Evolutionary conservation across 1,140 invertebrate species (phyloP).

Genomic region (Halesus radiatus): DNA sequence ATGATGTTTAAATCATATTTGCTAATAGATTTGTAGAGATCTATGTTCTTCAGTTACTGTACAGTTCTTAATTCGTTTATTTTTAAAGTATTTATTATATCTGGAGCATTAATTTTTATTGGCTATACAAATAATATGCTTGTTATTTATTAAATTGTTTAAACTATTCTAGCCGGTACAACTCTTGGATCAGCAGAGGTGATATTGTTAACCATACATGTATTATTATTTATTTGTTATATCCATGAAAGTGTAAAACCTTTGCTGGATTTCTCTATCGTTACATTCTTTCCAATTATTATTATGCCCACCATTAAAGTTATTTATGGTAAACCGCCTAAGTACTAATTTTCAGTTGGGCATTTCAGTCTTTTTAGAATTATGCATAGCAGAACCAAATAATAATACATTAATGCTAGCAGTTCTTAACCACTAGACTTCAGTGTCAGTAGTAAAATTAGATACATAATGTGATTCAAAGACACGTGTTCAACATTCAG

Average conservation of each 20-base stretch:
- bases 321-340: neutral
- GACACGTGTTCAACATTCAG: conserved; percentile 2
- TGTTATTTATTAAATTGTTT: conserved; percentile 22
- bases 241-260: neutral
- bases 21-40: conserved; percentile 5
- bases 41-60: conserved; percentile 18
- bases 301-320: neutral
- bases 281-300: neutral
- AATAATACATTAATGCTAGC: conserved; percentile 15
- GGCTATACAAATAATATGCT: neutral
- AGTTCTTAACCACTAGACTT: conserved; percentile 20
- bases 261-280: neutral
- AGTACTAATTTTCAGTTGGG: neutral
- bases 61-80: conserved; percentile 16
- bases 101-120: conserved; percentile 12
- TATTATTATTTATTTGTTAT: conserved; percentile 38
- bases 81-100: conserved; percentile 15
- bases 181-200: conserved; percentile 33
- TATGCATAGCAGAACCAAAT: conserved; percentile 18
- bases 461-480: conserved; percentile 15
- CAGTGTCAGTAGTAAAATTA: conserved; percentile 21
- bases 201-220: conserved; percentile 32
- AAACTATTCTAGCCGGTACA: conserved; percentile 12
- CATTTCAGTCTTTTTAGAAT: neutral
- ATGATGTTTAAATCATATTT: conserved; percentile 27